These are phyloP conservation scores for Sialis lutaria DNA, from an alignment of 2,888 invertebrate species.

Conservation along the genomic window DNA sequence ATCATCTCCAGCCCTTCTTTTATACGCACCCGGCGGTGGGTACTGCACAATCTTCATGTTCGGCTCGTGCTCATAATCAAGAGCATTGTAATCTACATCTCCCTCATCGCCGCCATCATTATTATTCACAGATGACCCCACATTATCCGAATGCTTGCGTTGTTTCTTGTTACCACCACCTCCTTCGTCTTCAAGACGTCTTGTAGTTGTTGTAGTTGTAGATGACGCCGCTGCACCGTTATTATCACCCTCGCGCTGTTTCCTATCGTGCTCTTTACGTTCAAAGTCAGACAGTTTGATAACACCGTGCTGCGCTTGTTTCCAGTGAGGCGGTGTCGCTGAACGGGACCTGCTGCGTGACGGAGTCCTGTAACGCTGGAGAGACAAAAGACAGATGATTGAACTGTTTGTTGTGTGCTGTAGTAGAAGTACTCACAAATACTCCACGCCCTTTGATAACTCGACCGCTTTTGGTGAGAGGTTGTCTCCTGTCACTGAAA, in stretches of 20 bases:
- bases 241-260: constrained; percentile 36
- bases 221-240: constrained; percentile 18
- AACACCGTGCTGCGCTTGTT: constrained; percentile 68
- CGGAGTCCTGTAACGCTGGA: constrained; percentile 70
- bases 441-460: constrained; percentile 83
- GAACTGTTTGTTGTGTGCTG: neutral
- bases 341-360: constrained; percentile 74
- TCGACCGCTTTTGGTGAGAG: constrained; percentile 56
- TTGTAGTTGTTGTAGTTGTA: too few relatives aligned
- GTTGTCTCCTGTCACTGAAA: constrained; percentile 18
- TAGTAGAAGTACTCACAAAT: constrained; percentile 57
- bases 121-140: neutral
- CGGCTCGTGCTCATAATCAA: constrained; percentile 50
- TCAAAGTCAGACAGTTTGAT: constrained; percentile 71
- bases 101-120: constrained; percentile 3
- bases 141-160: constrained; percentile 13
- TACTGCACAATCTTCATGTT: constrained; percentile 25
- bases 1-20: constrained; percentile 9
- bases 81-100: constrained; percentile 48
- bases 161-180: constrained; percentile 23
- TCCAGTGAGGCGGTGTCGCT: constrained; percentile 88
- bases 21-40: constrained; percentile 20
- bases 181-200: constrained; percentile 1
- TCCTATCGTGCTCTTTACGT: constrained; percentile 49
- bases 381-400: constrained; percentile 7